Evolutionary conservation across 2,113 vertebrate genomes (phyloP).

Genomic region (Sialia sialis): DNA sequence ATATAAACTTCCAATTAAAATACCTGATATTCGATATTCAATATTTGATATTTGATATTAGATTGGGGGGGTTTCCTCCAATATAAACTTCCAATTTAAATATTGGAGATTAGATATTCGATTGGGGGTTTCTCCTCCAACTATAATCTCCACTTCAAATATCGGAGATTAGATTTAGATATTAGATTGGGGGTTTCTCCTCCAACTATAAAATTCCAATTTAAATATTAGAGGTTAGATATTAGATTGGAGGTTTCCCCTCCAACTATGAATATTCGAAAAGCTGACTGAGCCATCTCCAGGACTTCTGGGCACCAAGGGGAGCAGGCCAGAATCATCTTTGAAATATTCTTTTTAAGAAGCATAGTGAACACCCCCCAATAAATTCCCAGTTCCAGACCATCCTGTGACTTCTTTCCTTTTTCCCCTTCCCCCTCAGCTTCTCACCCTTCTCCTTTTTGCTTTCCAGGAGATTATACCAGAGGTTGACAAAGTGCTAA

Average conservation of each 20-base stretch:
- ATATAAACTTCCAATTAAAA: no score
- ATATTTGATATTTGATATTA: no score
- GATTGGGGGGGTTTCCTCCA: background rate
- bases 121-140: no score
- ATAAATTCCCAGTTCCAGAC: background rate
- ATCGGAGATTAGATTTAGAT: no score
- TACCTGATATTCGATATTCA: no score
- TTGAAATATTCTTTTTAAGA: background rate
- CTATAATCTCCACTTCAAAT: no score
- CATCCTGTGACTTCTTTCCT: background rate
- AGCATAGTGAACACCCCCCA: background rate
- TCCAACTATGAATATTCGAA: background rate
- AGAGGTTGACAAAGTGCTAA: slow-evolving; percentile 36
- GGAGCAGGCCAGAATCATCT: background rate
- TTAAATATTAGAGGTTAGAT: no score
- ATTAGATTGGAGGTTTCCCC: no score
- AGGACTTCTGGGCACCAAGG: background rate
- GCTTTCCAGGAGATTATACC: slow-evolving; percentile 49
- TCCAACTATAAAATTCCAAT: no score
- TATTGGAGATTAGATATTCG: no score
- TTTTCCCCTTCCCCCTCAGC: fast-evolving
- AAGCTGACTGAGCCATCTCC: background rate
- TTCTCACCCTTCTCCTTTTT: background rate
- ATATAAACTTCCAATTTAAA: no score
- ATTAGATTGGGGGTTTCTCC: no score